Base-by-base conservation (phyloP, 2,888 invertebrate species). In the Heliconius charithonia region DNA sequence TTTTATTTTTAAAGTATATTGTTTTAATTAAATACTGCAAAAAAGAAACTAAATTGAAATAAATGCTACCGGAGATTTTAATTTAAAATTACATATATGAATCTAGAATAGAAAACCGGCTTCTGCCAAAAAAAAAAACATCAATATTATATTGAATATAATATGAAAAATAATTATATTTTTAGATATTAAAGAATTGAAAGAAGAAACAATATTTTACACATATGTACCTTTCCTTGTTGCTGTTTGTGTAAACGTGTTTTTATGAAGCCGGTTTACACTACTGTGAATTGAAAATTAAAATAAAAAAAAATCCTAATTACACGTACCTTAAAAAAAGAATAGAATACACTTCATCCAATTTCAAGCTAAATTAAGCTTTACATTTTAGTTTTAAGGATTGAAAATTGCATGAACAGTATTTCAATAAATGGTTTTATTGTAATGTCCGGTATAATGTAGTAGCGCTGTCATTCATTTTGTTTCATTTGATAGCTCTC, bases 401-500 rank as follows among this genome's bases (percentile, higher is more conserved):
- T 2, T 69, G 29, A 71, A 73, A 73, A n/a, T 62, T 4, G 73
- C 29, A 12, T 25, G 19, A 22, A 65, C 51, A 22, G 22, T n/a
- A 22, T 71, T 65, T 19, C 63, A 63, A 71, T 45, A 37, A 74
- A 75, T 56, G 27, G 37, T 78, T 78, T 72, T 63, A 74, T 78
- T 78, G 78, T 63, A 69, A n/a, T 69, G 56, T 62, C 72, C 73
- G 41, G 71, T 65, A 76, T 81, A 78, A 80, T 81, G 78, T 80
- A 80, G 77, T 79, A 77, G 80, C 77, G 62, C 71, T 78, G 76
- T 77, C 79, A 72, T 76, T 67, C 79, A 79, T 82, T 80, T 80
- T 79, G 79, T 79, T 82, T 67, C 29, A 75, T 76, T 77, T 76
- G 79, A 80, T 81, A 79, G 71, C 65, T 70, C 76, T 76, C 77